Evolutionary conservation across 1,140 invertebrate genomes (phyloP).

Genomic region (Eurosta solidaginis): DNA sequence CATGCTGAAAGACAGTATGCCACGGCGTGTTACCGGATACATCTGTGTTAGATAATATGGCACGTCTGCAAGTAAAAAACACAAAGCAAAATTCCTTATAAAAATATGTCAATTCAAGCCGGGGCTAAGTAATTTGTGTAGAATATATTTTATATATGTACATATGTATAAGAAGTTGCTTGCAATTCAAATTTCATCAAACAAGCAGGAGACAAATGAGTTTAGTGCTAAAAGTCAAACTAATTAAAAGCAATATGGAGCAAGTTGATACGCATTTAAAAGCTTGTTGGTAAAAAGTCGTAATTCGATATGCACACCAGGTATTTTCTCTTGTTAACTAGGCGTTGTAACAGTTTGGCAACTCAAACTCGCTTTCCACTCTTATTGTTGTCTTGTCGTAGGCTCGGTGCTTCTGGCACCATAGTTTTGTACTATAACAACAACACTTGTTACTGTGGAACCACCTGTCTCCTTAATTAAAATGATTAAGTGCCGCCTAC

Average conservation of each 20-base stretch:
- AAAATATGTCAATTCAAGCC: not conserved
- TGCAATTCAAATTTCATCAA: not conserved
- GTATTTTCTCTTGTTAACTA: not conserved
- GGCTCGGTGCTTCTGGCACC: not conserved
- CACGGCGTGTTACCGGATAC: slow-evolving; percentile 76
- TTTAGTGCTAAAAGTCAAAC: not conserved
- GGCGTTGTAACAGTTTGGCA: not conserved
- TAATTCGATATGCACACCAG: not conserved
- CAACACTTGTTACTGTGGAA: not conserved
- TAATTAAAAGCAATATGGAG: slow-evolving; percentile 7
- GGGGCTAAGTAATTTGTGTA: not conserved
- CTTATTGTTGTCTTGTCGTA: not conserved
- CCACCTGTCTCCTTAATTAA: slow-evolving; percentile 29
- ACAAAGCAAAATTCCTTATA: not conserved
- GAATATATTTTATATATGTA: too few relatives aligned
- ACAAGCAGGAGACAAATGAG: not conserved
- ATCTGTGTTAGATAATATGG: slow-evolving; percentile 86
- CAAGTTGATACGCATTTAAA: not conserved
- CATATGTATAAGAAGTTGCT: not conserved
- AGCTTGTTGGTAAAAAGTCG: not conserved
- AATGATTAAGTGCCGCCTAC: slow-evolving; percentile 28
- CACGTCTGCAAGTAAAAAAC: slow-evolving; percentile 71
- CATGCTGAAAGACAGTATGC: slow-evolving; percentile 75
- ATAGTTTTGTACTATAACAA: not conserved
- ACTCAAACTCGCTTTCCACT: not conserved